Conservation (phyloP, 2,113 vertebrate genomes). For the Calcarius ornatus region DNA sequence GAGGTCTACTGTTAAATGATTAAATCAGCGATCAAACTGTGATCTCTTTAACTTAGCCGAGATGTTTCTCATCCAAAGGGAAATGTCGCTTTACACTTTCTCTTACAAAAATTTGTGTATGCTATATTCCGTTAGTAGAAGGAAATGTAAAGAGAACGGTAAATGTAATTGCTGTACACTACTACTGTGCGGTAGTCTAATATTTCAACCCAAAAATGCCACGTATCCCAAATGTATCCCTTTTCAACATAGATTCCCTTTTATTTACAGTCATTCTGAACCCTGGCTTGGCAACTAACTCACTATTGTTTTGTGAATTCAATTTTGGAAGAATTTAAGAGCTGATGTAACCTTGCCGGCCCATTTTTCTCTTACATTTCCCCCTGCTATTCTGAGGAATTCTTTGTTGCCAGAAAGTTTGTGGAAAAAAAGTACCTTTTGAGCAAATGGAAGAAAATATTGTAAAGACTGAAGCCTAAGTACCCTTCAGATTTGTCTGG, state of each 20-base stretch:
- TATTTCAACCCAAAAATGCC: not conserved
- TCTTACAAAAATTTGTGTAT: not conserved
- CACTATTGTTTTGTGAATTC: slow-evolving; percentile 28
- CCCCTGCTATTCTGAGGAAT: not conserved
- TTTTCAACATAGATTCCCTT: not conserved
- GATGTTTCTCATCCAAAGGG: not conserved
- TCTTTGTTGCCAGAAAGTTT: slow-evolving; percentile 13
- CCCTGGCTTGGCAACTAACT: slow-evolving; percentile 1
- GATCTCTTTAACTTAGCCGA: slow-evolving; percentile 25
- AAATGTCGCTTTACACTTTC: not conserved
- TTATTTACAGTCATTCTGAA: slow-evolving; percentile 30
- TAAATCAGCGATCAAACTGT: slow-evolving; percentile 42
- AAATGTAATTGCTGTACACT: not conserved
- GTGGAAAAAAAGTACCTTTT: not conserved
- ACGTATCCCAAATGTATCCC: accelerated
- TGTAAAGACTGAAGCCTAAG: not conserved
- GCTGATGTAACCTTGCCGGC: slow-evolving; percentile 26
- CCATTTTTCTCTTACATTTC: slow-evolving; percentile 29
- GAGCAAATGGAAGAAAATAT: slow-evolving; percentile 4
- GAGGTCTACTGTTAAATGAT: slow-evolving; percentile 28
- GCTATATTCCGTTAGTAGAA: not conserved
- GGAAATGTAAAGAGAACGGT: not conserved
- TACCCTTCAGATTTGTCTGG: not conserved
- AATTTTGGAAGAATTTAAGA: slow-evolving; percentile 33
- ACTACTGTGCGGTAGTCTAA: not conserved